Evolutionary conservation across 2,113 vertebrate genomes (phyloP).

Genomic region (Donacobius atricapilla): DNA sequence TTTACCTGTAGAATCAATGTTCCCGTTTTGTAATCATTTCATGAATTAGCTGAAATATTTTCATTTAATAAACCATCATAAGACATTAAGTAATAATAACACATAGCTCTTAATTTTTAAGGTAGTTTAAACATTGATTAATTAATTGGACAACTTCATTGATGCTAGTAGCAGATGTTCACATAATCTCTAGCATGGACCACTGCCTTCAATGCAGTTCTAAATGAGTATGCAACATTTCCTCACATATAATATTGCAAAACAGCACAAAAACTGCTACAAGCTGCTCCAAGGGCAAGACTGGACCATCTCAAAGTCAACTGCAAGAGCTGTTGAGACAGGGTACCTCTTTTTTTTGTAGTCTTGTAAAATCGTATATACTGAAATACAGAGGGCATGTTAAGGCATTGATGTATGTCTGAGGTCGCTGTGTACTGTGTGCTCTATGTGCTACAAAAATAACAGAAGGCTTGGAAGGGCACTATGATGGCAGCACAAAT

Average conservation of each 20-base stretch:
- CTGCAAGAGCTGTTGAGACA: neutral
- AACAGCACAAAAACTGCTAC: neutral
- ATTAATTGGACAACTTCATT: neutral
- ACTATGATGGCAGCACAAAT: neutral
- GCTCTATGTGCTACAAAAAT: neutral
- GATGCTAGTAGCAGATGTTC: neutral
- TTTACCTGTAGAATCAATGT: neutral
- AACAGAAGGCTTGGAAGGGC: neutral
- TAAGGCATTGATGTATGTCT: neutral
- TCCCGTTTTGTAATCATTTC: neutral
- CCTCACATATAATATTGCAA: neutral
- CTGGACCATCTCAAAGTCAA: neutral
- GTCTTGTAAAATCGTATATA: neutral
- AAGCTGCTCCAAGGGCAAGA: neutral
- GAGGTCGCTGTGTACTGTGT: neutral
- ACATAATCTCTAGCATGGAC: neutral
- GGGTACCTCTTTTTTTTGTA: neutral
- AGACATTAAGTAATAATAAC: neutral
- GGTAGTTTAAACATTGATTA: neutral
- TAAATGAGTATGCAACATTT: neutral
- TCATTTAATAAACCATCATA: neutral
- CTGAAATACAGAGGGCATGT: neutral
- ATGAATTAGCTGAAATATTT: neutral
- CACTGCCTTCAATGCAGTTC: neutral
- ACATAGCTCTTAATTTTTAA: neutral